A percentile compares a stretch with the other conserved stretches of the same genome.
Conservation (phyloP, 2,797 vertebrate genomes). For the Microctenopoma stevenorrisi region DNA sequence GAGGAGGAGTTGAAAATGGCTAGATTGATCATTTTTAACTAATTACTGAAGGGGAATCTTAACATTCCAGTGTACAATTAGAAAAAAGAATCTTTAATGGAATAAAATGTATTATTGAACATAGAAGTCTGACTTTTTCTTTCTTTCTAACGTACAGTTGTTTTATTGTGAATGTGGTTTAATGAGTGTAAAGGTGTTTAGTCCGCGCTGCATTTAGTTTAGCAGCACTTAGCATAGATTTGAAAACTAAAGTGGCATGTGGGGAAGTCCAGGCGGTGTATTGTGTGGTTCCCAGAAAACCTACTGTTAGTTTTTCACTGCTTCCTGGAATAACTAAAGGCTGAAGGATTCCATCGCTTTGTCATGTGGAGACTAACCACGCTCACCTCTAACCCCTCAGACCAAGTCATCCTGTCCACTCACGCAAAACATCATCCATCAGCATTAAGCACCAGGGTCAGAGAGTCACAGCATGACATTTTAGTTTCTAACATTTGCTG, state of each 20-base stretch:
- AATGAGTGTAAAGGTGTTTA: background rate
- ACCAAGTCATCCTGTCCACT: background rate
- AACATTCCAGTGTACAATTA: conserved; percentile 94
- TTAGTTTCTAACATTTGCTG: no score
- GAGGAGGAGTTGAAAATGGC: conserved; percentile 71
- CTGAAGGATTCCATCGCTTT: background rate
- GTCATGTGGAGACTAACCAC: conserved; percentile 5
- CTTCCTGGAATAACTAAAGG: background rate
- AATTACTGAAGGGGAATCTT: conserved; percentile 79
- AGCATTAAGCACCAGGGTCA: background rate
- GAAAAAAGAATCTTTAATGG: conserved; percentile 85
- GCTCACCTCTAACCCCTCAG: background rate
- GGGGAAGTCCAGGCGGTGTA: background rate
- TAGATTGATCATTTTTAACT: conserved; percentile 74
- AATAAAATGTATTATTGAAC: conserved; percentile 93
- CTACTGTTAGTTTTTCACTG: background rate
- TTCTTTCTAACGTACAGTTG: background rate
- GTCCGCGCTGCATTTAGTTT: background rate
- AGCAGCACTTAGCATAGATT: background rate
- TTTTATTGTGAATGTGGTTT: background rate
- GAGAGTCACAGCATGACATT: background rate
- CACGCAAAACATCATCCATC: background rate
- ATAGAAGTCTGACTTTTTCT: conserved; percentile 40
- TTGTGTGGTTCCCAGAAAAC: background rate
- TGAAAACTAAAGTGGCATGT: background rate